phyloP scores from a whole-genome alignment of 2,888 invertebrate species.

The Epistrophe grossulariae region DNA sequence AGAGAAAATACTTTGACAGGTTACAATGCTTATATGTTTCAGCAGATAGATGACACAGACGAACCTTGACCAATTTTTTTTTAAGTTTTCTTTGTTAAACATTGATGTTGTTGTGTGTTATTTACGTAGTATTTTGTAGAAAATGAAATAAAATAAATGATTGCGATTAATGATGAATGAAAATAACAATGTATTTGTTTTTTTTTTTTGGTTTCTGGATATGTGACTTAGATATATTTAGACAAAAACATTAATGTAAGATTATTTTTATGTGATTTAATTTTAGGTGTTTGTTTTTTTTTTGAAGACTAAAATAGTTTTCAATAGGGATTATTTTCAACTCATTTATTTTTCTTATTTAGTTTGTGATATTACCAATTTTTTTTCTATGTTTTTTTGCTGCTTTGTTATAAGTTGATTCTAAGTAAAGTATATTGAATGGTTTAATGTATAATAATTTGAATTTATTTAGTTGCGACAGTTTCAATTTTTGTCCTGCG shows the following conservation, averaged over 20 bases:
- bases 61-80: background rate
- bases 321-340: too few relatives aligned
- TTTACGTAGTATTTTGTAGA: too few relatives aligned
- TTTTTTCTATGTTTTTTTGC: too few relatives aligned
- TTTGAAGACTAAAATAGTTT: too few relatives aligned
- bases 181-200: background rate
- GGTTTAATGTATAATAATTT: too few relatives aligned
- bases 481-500: too few relatives aligned
- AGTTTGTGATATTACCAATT: too few relatives aligned
- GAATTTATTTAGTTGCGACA: too few relatives aligned
- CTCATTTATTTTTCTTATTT: too few relatives aligned
- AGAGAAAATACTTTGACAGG: slow-evolving; percentile 20
- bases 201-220: background rate
- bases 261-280: background rate
- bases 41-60: background rate
- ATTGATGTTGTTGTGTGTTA: background rate
- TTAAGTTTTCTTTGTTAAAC: background rate
- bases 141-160: background rate
- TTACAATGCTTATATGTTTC: slow-evolving; percentile 17
- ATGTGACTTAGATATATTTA: background rate
- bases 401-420: too few relatives aligned
- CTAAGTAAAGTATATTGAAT: too few relatives aligned
- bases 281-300: background rate
- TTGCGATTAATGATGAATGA: background rate
- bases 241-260: background rate